These are phyloP conservation scores for Cephus sareptanus DNA, from an alignment of 2,888 invertebrate species.

Conservation along the genomic window DNA sequence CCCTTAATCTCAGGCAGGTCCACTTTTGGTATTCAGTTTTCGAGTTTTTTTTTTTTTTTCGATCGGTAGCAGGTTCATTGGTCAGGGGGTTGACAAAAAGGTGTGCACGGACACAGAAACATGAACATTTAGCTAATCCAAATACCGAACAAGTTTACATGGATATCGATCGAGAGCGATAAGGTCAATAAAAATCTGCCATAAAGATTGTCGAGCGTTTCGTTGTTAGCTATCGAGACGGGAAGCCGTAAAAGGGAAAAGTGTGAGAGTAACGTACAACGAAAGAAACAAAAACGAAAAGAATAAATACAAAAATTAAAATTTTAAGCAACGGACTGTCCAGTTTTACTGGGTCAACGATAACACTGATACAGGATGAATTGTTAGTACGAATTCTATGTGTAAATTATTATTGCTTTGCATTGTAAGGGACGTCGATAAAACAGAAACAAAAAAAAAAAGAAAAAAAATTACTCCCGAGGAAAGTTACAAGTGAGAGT, in stretches of 20 bases:
- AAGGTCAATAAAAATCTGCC: neutral
- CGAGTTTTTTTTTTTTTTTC: slow-evolving; percentile 40
- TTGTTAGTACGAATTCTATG: neutral
- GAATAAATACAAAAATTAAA: neutral
- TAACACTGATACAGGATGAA: neutral
- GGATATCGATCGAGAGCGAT: slow-evolving; percentile 6
- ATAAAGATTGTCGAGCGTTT: neutral
- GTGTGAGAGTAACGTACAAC: neutral
- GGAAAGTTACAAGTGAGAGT: slow-evolving; percentile 23
- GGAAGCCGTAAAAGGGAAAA: neutral
- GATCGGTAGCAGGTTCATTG: slow-evolving; percentile 51
- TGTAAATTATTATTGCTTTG: neutral
- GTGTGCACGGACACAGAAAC: slow-evolving; percentile 66
- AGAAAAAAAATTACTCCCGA: slow-evolving; percentile 16
- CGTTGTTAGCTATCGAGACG: neutral
- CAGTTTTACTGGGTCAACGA: neutral
- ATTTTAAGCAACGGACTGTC: neutral
- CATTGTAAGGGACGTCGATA: neutral
- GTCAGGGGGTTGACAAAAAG: slow-evolving; percentile 63
- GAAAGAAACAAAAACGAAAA: neutral
- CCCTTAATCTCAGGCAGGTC: slow-evolving; percentile 99
- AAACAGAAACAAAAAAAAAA: neutral
- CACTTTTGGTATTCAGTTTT: slow-evolving; percentile 74
- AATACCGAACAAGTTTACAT: slow-evolving; percentile 20
- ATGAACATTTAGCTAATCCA: slow-evolving; percentile 61